A percentile compares a stretch with the other conserved stretches of the same genome.
Conservation (phyloP, 1,140 invertebrate genomes). For the Drosophila navojoa region DNA sequence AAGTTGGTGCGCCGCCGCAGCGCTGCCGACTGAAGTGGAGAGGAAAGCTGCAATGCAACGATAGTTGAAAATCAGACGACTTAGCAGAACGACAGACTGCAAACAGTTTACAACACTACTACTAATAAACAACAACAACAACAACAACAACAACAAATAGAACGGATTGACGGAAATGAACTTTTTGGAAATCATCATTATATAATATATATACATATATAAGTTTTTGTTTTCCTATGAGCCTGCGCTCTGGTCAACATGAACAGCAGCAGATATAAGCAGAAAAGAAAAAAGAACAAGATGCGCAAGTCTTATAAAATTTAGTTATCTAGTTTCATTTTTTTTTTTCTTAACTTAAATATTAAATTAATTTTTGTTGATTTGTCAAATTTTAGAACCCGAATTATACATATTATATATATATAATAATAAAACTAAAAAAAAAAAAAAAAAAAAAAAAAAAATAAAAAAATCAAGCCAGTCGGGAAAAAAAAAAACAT, state of each 20-base stretch:
- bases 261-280: not conserved
- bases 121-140: not conserved
- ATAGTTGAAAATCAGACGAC: not conserved
- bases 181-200: slow-evolving; percentile 27
- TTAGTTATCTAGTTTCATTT: slow-evolving; percentile 24
- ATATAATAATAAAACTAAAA: slow-evolving; percentile 35
- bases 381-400: slow-evolving; percentile 29
- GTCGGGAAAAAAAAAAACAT: not conserved
- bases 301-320: slow-evolving; percentile 21
- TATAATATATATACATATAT: slow-evolving; percentile 35
- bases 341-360: slow-evolving; percentile 30
- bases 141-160: not conserved
- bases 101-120: slow-evolving; percentile 27
- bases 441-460: not conserved
- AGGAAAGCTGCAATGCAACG: not conserved
- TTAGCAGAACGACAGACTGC: slow-evolving; percentile 17
- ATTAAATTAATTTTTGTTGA: slow-evolving; percentile 39
- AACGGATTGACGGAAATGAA: slow-evolving; percentile 26
- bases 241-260: slow-evolving; percentile 13
- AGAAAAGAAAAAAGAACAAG: not conserved
- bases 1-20: slow-evolving; percentile 46
- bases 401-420: slow-evolving; percentile 16
- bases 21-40: slow-evolving; percentile 37
- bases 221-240: slow-evolving; percentile 27
- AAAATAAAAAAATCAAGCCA: slow-evolving; percentile 21